Percentiles rank a stretch among this genome's conserved stretches.
phyloP scores from a whole-genome alignment of 2,797 vertebrate species.

The Apodemus agrarius region DNA sequence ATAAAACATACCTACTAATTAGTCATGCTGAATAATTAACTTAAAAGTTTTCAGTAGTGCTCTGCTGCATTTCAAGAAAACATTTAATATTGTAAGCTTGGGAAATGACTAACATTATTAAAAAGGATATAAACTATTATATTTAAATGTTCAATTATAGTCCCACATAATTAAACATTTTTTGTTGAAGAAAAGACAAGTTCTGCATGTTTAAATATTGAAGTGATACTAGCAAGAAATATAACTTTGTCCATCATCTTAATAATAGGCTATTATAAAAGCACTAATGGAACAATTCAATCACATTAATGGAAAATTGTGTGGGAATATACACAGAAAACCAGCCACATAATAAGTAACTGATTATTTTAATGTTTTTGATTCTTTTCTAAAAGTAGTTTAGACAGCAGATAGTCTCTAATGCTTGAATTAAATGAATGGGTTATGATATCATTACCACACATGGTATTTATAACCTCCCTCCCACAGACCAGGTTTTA shows the following conservation, averaged over 20 bases:
- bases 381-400: slow-evolving; percentile 45
- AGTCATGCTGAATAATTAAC: not conserved
- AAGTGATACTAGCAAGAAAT: slow-evolving; percentile 2
- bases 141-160: not conserved
- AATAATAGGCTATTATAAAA: slow-evolving; percentile 39
- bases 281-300: not conserved
- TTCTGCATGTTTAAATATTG: not conserved
- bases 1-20: not conserved
- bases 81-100: slow-evolving; percentile 32
- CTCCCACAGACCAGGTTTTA: not conserved
- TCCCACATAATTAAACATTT: not conserved
- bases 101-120: not conserved
- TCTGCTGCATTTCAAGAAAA: not conserved
- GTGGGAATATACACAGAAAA: not conserved
- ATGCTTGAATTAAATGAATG: not conserved
- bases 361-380: not conserved
- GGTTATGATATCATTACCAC: not conserved
- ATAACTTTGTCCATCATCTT: not conserved
- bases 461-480: not conserved
- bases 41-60: not conserved
- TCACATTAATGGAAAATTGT: not conserved
- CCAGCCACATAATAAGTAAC: not conserved
- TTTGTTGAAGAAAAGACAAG: slow-evolving; percentile 32
- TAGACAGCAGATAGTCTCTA: not conserved
- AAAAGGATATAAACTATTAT: not conserved